Evolutionary conservation across 2,797 vertebrate species (phyloP).

Genomic region (Acanthiza pusilla): DNA sequence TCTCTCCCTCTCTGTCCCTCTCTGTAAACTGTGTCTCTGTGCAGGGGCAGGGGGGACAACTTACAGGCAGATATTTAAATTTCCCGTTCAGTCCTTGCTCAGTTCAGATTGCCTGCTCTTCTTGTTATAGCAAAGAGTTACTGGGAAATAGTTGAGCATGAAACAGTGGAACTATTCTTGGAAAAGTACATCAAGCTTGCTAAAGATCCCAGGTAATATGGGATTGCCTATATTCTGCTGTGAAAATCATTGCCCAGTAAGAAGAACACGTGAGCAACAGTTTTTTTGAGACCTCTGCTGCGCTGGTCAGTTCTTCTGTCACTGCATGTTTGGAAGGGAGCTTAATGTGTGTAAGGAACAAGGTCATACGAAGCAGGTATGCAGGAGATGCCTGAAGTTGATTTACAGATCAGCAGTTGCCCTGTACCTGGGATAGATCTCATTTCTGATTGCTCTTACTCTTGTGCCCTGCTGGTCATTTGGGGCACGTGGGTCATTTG

Average conservation of each 20-base stretch:
- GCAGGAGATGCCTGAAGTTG: background rate
- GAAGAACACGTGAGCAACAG: accelerated
- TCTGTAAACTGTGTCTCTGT: background rate
- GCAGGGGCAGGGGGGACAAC: background rate
- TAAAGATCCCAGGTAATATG: background rate
- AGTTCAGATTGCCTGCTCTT: background rate
- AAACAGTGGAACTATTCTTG: background rate
- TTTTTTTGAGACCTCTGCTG: background rate
- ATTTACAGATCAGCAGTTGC: background rate
- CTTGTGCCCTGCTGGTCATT: background rate
- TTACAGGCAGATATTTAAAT: background rate
- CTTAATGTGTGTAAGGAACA: background rate
- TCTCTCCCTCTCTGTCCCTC: background rate
- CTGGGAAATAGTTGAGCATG: background rate
- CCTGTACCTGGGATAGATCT: background rate
- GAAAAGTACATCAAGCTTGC: background rate
- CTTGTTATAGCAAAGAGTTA: background rate
- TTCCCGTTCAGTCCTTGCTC: background rate
- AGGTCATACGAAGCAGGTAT: background rate
- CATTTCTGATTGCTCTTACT: background rate
- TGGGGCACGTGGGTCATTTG: accelerated
- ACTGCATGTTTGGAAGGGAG: background rate
- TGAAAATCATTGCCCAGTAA: background rate
- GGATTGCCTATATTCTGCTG: background rate
- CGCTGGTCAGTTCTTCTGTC: background rate